These are phyloP conservation scores for Drosophila setifemur DNA, from an alignment of 1,140 invertebrate species.

Conservation along the genomic window DNA sequence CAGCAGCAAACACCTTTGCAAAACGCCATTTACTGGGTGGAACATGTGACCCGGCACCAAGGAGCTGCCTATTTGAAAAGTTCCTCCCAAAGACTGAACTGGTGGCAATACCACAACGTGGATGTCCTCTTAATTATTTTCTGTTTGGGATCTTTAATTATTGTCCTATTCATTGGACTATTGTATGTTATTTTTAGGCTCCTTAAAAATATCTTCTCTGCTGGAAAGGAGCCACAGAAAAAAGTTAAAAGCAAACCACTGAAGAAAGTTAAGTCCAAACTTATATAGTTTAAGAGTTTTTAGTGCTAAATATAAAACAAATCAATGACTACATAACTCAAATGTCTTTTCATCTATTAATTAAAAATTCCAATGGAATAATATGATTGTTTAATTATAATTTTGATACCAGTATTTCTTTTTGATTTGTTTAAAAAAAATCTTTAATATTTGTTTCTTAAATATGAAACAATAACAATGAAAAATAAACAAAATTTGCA, in stretches of 20 bases:
- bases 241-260: slow-evolving; percentile 9
- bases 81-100: slow-evolving; percentile 49
- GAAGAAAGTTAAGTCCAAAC: background rate
- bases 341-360: too few relatives aligned
- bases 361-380: too few relatives aligned
- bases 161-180: slow-evolving; percentile 6
- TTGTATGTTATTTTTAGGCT: background rate
- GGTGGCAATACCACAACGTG: slow-evolving; percentile 58
- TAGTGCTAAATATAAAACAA: too few relatives aligned
- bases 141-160: background rate
- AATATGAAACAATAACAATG: too few relatives aligned
- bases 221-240: too few relatives aligned
- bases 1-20: slow-evolving; percentile 85
- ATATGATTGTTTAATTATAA: too few relatives aligned
- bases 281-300: too few relatives aligned
- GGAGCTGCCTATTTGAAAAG: slow-evolving; percentile 74
- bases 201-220: background rate
- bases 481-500: too few relatives aligned
- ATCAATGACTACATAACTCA: too few relatives aligned
- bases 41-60: slow-evolving; percentile 86
- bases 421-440: too few relatives aligned
- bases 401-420: too few relatives aligned
- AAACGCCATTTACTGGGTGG: slow-evolving; percentile 87
- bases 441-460: too few relatives aligned
- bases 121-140: slow-evolving; percentile 46